A percentile compares a stretch with the other conserved stretches of the same genome.
Conservation (phyloP, 2,888 invertebrate genomes). For the Cerastoderma edule region DNA sequence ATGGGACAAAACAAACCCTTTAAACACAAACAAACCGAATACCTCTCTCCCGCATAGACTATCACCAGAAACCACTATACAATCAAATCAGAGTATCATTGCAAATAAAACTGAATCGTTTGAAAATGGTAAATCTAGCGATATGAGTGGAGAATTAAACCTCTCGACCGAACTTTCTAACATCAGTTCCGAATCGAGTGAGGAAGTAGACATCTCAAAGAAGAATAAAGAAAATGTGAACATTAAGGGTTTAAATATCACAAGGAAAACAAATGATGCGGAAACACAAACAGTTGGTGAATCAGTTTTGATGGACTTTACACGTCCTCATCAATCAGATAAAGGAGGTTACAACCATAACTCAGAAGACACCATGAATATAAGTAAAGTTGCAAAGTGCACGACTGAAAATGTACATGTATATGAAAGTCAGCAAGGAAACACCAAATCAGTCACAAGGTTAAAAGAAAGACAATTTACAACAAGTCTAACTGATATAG, state of each 20-base stretch:
- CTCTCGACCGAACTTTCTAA: too few species aligned
- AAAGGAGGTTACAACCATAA: neutral
- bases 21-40: neutral
- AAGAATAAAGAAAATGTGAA: too few species aligned
- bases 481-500: too few species aligned
- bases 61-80: slow-evolving; percentile 1
- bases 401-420: too few species aligned
- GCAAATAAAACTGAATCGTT: slow-evolving; percentile 8
- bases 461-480: too few species aligned
- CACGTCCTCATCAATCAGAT: neutral
- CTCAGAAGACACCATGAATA: too few species aligned
- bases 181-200: too few species aligned
- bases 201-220: too few species aligned
- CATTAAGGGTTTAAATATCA: too few species aligned
- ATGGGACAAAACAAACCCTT: slow-evolving; percentile 22
- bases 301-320: neutral
- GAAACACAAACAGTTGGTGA: slow-evolving; percentile 1
- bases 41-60: slow-evolving; percentile 1
- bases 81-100: neutral
- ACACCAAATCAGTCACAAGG: too few species aligned
- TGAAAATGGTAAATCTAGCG: neutral
- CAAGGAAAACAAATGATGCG: neutral
- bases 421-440: too few species aligned
- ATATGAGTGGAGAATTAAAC: neutral
- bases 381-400: too few species aligned